phyloP scores from a whole-genome alignment of 1,140 invertebrate species.

The Caenorhabditis latens region DNA sequence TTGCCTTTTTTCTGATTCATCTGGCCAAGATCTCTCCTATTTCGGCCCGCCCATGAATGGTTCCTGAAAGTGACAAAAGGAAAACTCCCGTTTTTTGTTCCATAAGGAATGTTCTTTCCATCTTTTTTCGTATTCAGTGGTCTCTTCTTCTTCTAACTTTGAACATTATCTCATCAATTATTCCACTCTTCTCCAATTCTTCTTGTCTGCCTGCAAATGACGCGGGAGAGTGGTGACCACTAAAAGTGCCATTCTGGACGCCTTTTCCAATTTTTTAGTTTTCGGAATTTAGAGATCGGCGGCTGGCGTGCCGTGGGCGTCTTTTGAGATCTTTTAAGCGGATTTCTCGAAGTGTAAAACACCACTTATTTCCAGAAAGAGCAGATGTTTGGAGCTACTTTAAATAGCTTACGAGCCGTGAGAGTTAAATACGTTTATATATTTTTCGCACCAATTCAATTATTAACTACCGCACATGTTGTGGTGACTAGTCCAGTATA shows the following conservation, averaged over 20 bases:
- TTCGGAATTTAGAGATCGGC: not conserved
- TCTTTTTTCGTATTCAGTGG: slow-evolving; percentile 4
- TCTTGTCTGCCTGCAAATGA: slow-evolving; percentile 41
- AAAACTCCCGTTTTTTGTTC: not conserved
- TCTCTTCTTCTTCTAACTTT: slow-evolving; percentile 39
- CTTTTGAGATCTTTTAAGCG: not conserved
- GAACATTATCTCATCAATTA: slow-evolving; percentile 50
- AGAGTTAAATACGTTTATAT: not conserved
- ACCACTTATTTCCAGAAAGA: not conserved
- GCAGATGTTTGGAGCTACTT: slow-evolving; percentile 4
- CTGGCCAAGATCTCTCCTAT: too few relatives aligned
- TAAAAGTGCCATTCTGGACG: slow-evolving; percentile 34
- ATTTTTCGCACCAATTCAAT: not conserved
- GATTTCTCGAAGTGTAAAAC: not conserved
- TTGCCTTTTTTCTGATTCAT: not conserved
- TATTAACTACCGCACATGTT: not conserved
- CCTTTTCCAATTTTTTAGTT: not conserved
- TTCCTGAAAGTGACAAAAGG: too few relatives aligned
- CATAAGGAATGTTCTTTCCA: not conserved
- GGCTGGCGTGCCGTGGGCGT: not conserved
- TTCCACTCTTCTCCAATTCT: slow-evolving; percentile 1
- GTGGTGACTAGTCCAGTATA: too few relatives aligned
- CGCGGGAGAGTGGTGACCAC: slow-evolving; percentile 8
- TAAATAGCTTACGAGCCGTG: not conserved
- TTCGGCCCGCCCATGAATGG: too few relatives aligned